Evolutionary conservation across 1,140 invertebrate genomes (phyloP), one percentile per base, ranked within the genome.

Genomic region (Brachionus rotundiformis): DNA sequence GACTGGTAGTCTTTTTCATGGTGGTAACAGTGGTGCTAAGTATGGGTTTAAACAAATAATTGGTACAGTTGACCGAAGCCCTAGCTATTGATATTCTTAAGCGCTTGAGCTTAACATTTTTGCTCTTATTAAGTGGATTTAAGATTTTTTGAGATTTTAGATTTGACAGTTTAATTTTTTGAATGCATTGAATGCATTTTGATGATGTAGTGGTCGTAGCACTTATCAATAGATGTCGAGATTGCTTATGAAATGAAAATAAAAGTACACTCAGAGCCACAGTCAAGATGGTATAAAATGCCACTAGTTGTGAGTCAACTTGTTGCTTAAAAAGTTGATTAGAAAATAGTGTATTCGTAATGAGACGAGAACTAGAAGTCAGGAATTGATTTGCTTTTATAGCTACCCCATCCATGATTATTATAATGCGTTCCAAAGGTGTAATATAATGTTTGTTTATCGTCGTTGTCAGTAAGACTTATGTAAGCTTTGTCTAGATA

Each of bases 1-100:
- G 68, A 73, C 68, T 73, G 25, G 68, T 73, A 10, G 68, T 73
- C 44, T 73, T 73, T 73, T 73, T 73, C 68, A 73, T 73, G 23
- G 68, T 73, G 19, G 36, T 31, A 41, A 73, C 33, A 44, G 68
- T 73, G 36, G 16, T 73, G 25, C 19, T 73, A 11, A 73, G 41
- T 5, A 68, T 19, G 16, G 68, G 68, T 25, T 73, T 73, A 27
- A 73, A 23, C 8, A 73, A 8, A 73, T 44, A 73, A 73, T 73
- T 73, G 4, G 68, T 73, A n/a, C 68, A 73, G 4, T n/a, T 73
- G 11, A 44, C 36, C 7, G 33, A 44, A 47, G 68, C 39, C 25
- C n/a, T 44, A 25, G 68, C 33, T 11, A 44, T 44, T 8, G 68
- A 73, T 7, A 41, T 44, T 25, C 68, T 73, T 19, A 73, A 25